phyloP scores from a whole-genome alignment of 2,113 vertebrate genomes.

The Ellobius talpinus region DNA sequence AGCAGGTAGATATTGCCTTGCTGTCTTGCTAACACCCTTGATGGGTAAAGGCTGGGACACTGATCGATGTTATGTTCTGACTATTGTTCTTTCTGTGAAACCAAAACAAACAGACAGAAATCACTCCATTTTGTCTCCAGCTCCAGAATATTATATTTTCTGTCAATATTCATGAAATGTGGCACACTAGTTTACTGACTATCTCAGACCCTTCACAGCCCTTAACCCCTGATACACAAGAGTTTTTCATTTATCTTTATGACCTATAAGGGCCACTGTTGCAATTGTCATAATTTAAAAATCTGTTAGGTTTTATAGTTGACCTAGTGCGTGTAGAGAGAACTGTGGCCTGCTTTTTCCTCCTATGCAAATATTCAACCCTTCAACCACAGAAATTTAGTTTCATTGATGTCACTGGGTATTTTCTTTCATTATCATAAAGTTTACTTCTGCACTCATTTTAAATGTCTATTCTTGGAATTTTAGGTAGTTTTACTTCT shows the following conservation, averaged over 20 bases:
- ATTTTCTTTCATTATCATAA: not conserved
- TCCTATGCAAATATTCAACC: not conserved
- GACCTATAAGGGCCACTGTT: not conserved
- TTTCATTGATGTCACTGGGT: not conserved
- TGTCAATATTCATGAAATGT: not conserved
- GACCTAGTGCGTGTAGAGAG: not conserved
- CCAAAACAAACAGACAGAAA: not conserved
- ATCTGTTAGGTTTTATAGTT: not conserved
- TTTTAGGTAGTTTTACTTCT: not conserved
- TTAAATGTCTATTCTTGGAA: not conserved
- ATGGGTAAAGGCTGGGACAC: not conserved
- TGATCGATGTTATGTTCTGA: not conserved
- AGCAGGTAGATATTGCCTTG: not conserved
- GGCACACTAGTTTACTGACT: not conserved
- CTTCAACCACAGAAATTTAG: not conserved
- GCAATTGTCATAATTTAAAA: not conserved
- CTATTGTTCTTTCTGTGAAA: not conserved
- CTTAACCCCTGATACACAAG: not conserved
- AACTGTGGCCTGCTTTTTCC: not conserved
- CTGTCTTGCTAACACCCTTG: not conserved
- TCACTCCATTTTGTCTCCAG: not conserved
- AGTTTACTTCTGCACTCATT: constrained; percentile 1
- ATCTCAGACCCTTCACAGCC: not conserved
- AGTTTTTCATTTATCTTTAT: not conserved
- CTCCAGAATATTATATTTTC: not conserved